Evolutionary conservation across 2,113 vertebrate genomes (phyloP), one percentile per base, ranked within the genome.

Genomic region (Diadophis punctatus): DNA sequence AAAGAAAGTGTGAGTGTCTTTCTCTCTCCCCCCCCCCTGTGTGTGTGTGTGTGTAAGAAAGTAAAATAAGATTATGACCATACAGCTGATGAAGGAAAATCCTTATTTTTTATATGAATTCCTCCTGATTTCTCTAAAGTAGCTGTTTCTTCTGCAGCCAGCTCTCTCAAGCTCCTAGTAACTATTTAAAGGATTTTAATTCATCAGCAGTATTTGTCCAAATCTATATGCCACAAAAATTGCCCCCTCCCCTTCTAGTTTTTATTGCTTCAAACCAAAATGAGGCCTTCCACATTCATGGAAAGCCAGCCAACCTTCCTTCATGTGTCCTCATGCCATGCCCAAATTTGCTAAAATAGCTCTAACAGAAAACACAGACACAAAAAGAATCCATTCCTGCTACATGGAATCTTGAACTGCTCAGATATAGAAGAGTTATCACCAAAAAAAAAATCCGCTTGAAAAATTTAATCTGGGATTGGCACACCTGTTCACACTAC

Each of bases 181-280:
- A 86, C 49, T 96, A 97, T 97, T 95, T 93, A 34, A 55, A 60
- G 96, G 96, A 96, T 98, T 98, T 98, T 99, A 99, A 98, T 98
- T 97, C 97, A 97, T 97, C 97, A 92, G 94, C 92, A 94, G 98
- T 98, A 98, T 98, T 97, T 97, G 97, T 94, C 53, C 91, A 98
- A 98, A 99, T 98, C 96, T 97, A 97, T 98, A 98, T 96, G 93
- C 85, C 90, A 89, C 93, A 92, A 88, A 43, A 89, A 93, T 88
- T 55, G 91, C 91, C 92, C 87, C 48, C 90, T 56, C 90, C 90
- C 88, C 85, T 3, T 56, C 84, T 30, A n/a, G 43, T 87, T 43
- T 86, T 63, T 84, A 86, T 34, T 52, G 80, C 74, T 60, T 86
- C 74, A 90, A 93, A 60, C 43, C 74, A 86, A 85, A 90, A 52